Percentiles rank a stretch among this genome's conserved stretches.
phyloP scores from a whole-genome alignment of 2,113 vertebrate genomes.

The Progne subis region DNA sequence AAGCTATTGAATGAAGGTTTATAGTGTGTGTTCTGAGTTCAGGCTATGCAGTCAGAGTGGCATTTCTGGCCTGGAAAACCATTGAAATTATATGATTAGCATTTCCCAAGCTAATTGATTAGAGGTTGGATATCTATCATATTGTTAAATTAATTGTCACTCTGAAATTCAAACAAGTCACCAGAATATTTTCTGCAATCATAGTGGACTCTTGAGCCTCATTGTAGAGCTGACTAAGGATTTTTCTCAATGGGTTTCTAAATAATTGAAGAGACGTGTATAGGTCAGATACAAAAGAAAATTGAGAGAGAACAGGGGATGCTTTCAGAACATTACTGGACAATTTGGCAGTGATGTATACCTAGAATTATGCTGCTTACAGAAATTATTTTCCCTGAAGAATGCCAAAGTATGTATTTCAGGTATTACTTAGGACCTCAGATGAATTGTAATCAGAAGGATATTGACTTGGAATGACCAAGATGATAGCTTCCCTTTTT shows the following conservation, averaged over 20 bases:
- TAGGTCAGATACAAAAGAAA: not conserved
- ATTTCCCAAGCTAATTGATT: not conserved
- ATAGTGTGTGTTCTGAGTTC: accelerated
- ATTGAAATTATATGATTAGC: not conserved
- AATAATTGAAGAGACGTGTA: not conserved
- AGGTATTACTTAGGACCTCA: not conserved
- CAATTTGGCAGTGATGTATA: not conserved
- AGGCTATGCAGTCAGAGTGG: not conserved
- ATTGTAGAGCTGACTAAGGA: not conserved
- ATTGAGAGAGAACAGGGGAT: not conserved
- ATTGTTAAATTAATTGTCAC: not conserved
- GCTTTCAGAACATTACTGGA: not conserved
- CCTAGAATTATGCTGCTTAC: not conserved
- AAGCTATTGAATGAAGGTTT: not conserved
- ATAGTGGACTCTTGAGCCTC: not conserved
- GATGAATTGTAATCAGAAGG: not conserved
- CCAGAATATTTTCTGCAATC: not conserved
- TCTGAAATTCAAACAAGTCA: not conserved
- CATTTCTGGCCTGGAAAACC: not conserved
- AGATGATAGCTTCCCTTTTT: not conserved
- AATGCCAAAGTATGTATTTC: not conserved
- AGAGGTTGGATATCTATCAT: not conserved
- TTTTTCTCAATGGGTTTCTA: not conserved
- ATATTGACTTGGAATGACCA: not conserved
- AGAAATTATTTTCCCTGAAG: not conserved